Evolutionary conservation across 2,113 vertebrate species (phyloP).

Genomic region (Pseudois nayaur): DNA sequence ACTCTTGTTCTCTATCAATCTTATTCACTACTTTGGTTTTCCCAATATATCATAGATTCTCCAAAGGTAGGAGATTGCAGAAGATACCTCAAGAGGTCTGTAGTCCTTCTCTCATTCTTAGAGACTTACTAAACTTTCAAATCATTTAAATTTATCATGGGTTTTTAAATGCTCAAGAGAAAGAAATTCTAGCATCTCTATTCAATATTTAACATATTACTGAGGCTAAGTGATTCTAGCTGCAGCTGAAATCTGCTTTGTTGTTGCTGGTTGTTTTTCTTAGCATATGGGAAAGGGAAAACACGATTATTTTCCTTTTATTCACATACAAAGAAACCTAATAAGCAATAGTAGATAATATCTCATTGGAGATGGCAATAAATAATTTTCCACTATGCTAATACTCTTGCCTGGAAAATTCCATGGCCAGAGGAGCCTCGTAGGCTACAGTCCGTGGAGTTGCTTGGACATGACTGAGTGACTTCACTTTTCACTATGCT

Average conservation of each 20-base stretch:
- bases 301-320: not conserved
- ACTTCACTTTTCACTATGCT: not conserved
- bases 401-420: not conserved
- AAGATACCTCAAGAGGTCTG: not conserved
- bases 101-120: not conserved
- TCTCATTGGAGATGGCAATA: not conserved
- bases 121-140: not conserved
- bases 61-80: not conserved
- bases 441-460: not conserved
- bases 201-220: not conserved
- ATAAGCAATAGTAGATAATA: not conserved
- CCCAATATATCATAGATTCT: not conserved
- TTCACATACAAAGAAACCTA: not conserved
- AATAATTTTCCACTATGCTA: not conserved
- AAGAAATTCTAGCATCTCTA: not conserved
- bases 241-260: not conserved
- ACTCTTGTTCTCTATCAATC: not conserved
- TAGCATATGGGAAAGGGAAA: not conserved
- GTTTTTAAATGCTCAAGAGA: not conserved
- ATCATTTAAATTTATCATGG: not conserved
- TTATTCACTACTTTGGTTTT: slow-evolving; percentile 7
- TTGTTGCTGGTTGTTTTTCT: not conserved
- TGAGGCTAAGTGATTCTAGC: not conserved
- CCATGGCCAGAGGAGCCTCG: not conserved
- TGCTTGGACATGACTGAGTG: fast-evolving